Base-by-base conservation (phyloP, 2,888 invertebrate genomes). In the Caenorhabditis virilis region DNA sequence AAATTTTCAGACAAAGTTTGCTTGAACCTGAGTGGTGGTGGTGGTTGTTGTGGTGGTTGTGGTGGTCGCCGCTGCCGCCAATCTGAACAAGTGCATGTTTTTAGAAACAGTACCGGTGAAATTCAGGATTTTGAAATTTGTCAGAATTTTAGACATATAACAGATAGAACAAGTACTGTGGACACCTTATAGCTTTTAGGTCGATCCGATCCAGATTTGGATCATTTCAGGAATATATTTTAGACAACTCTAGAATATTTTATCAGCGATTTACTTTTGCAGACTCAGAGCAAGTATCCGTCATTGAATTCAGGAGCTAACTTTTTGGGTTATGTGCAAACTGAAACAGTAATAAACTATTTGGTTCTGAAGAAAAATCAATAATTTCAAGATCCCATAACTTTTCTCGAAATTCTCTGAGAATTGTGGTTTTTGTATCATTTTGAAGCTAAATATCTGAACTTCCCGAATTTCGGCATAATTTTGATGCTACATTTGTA, bases 1-100 rank as follows among this genome's bases (percentile, higher is more conserved):
- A 39, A n/a, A 45, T n/a, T 45, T 26, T 57, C 41, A 64, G 13
- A 64, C 58, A 16, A 64, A 64, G 26, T 58, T 64, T 0, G 58
- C 50, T 11, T 41, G 20, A 22, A 23, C 41, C 5, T 36, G 36
- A 36, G 53, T 57, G 6, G 51, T 56, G 0, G 50, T 58, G 15
- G 58, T 64, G 0, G 58, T 55, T 9, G 58, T 63, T 0, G 57
- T 57, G 13, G 62, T 51, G 4, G 62, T 55, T 5, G 49, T 43
- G 2, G 45, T 51, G 5, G 57, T 41, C 11, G 45, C 35, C 27
- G 50, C 42, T 6, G 53, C 49, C 6, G 63, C 36, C 5, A 63
- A 25, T 43, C 61, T 61, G 46, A 41, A 50, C 4, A 38, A 13
- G 7, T 38, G 6, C 13, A 6, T 30, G 30, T 9, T 13, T 30